Base-by-base conservation (phyloP, 2,888 invertebrate species). In the Lycocerus yunnanus region DNA sequence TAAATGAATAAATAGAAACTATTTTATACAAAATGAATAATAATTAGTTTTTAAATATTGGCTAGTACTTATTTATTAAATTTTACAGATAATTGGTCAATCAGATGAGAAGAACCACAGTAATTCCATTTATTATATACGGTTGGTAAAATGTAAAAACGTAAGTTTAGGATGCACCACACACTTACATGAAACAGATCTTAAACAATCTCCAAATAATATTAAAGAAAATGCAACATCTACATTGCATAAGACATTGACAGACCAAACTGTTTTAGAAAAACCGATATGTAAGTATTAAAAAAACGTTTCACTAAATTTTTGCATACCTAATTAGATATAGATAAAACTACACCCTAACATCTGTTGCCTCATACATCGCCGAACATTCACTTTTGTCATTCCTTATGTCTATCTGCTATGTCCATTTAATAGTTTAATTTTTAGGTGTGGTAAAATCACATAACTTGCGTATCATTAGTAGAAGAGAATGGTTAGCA, bases 401-500 rank as follows among this genome's bases (percentile, higher is more conserved):
- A n/a, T n/a, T n/a, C n/a, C n/a, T n/a, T n/a, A n/a, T n/a, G n/a
- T n/a, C n/a, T n/a, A n/a, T n/a, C n/a, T n/a, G n/a, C n/a, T n/a
- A n/a, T 8, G 6, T 21, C n/a, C 21, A n/a, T n/a, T 14, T 21
- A 16, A n/a, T 13, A 16, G n/a, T 6, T 27, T 66, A 27, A 14
- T n/a, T 27, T 24, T 18, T 16, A 68, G 27, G 43, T 58, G 43
- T 43, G 13, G 68, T 58, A 27, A 15, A n/a, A 68, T 8, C 43
- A 16, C 5, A 10, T 1, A 59, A 61, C 2, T 14, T 77, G n/a
- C 72, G 73, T 21, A 85, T 88, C 11, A 74, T 88, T 15, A 81
- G 85, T 13, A 84, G 89, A 11, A 82, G 84, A 66, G 84, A 85
- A 67, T 90, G 90, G 90, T 80, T 89, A 65, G 89, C 89, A 9